phyloP scores from a whole-genome alignment of 2,888 invertebrate genomes.

The Cheilosia soror region DNA sequence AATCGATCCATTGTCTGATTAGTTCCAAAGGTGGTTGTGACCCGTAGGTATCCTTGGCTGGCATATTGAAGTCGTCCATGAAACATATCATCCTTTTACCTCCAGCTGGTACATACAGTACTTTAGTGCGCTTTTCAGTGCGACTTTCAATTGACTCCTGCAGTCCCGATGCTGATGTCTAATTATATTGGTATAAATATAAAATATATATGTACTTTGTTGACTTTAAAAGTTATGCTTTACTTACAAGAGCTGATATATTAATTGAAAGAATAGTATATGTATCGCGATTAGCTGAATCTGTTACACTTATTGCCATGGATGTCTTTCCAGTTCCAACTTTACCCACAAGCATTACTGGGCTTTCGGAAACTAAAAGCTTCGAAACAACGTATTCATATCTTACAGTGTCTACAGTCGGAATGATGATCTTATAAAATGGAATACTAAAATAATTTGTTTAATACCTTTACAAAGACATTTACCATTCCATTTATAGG shows the following conservation, averaged over 20 bases:
- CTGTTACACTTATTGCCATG: slow-evolving; percentile 88
- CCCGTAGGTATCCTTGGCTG: slow-evolving; percentile 93
- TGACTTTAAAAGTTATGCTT: not conserved
- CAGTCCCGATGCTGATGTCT: slow-evolving; percentile 92
- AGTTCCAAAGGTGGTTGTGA: slow-evolving; percentile 95
- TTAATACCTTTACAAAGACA: not conserved
- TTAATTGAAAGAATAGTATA: slow-evolving; percentile 90
- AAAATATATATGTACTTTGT: not conserved
- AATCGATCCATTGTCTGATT: slow-evolving; percentile 93
- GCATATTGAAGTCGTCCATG: slow-evolving; percentile 97
- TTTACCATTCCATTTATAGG: not conserved
- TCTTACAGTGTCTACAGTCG: slow-evolving; percentile 94
- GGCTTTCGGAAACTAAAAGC: slow-evolving; percentile 87
- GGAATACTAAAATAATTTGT: slow-evolving; percentile 85
- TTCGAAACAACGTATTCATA: slow-evolving; percentile 90
- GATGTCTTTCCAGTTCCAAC: slow-evolving; percentile 96
- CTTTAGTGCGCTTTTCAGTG: slow-evolving; percentile 95
- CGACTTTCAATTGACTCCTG: slow-evolving; percentile 93
- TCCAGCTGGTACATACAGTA: slow-evolving; percentile 91
- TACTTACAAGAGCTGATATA: slow-evolving; percentile 91
- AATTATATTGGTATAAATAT: slow-evolving; percentile 11
- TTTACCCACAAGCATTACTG: slow-evolving; percentile 91
- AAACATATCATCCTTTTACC: slow-evolving; percentile 94
- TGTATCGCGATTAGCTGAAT: slow-evolving; percentile 84
- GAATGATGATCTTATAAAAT: slow-evolving; percentile 93